These are phyloP conservation scores for Hydrolagus colliei DNA, from an alignment of 2,797 vertebrate genomes.

Conservation along the genomic window DNA sequence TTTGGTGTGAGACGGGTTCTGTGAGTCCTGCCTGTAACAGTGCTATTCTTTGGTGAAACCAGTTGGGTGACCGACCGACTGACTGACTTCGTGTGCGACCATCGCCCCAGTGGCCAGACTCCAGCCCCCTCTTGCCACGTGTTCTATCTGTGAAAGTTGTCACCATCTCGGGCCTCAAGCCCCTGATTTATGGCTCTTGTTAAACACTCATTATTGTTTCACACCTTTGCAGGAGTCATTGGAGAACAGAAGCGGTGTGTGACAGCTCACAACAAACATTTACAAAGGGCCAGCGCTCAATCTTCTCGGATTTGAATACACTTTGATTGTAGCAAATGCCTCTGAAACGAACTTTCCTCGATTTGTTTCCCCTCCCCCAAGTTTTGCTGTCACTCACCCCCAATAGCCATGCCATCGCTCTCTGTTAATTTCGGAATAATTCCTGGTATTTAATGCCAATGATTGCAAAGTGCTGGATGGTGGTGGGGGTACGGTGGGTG, in stretches of 20 bases:
- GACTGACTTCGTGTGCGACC: neutral
- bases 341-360: too few species aligned
- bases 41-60: neutral
- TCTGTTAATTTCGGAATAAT: neutral
- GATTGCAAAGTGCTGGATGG: too few species aligned
- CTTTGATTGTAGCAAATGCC: too few species aligned
- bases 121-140: slow-evolving; percentile 43
- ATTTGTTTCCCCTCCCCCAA: too few species aligned
- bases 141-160: slow-evolving; percentile 47
- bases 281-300: neutral
- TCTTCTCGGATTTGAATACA: neutral
- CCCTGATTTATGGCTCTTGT: slow-evolving; percentile 71
- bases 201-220: slow-evolving; percentile 68
- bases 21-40: neutral
- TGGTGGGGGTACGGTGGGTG: too few species aligned
- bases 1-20: too few species aligned
- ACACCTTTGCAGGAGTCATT: slow-evolving; percentile 48
- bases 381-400: neutral
- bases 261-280: slow-evolving; percentile 39
- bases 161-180: slow-evolving; percentile 42
- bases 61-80: too few species aligned
- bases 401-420: neutral
- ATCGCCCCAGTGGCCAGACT: neutral
- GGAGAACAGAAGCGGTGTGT: slow-evolving; percentile 47
- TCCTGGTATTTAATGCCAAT: neutral